phyloP scores from a whole-genome alignment of 1,140 invertebrate species.

The Heliothis subflexa region DNA sequence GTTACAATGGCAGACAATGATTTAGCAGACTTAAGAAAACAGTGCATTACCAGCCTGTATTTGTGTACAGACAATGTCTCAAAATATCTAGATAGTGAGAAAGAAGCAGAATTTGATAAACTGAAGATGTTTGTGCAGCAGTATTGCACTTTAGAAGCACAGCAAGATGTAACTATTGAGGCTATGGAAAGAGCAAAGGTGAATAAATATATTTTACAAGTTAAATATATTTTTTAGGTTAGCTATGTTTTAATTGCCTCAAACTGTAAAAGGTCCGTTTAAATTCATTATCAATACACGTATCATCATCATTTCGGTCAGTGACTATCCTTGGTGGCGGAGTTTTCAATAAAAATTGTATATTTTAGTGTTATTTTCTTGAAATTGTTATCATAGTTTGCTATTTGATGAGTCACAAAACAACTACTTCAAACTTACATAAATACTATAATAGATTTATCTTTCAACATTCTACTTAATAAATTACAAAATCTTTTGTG shows the following conservation, averaged over 20 bases:
- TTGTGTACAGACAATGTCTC: constrained; percentile 71
- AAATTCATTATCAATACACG: too few species aligned
- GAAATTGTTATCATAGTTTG: too few species aligned
- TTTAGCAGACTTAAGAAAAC: constrained; percentile 67
- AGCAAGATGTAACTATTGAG: constrained; percentile 66
- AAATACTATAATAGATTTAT: too few species aligned
- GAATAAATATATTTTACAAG: background rate
- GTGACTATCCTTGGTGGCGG: too few species aligned
- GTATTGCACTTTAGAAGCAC: constrained; percentile 70
- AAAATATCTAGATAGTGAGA: constrained; percentile 71
- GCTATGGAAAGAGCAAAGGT: constrained; percentile 70
- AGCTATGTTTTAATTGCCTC: constrained; percentile 4
- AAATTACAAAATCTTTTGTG: too few species aligned
- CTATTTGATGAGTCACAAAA: too few species aligned
- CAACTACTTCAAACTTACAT: too few species aligned
- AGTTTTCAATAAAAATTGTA: too few species aligned
- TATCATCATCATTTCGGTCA: too few species aligned
- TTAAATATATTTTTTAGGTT: constrained; percentile 2
- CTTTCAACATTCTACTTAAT: too few species aligned
- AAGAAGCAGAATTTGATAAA: constrained; percentile 64
- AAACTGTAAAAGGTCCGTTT: too few species aligned
- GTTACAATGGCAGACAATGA: constrained; percentile 66
- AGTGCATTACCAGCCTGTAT: constrained; percentile 71
- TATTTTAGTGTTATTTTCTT: too few species aligned
- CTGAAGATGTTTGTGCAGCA: constrained; percentile 64